Evolutionary conservation across 1,140 invertebrate species (phyloP).

Genomic region (Palaemon carinicauda): DNA sequence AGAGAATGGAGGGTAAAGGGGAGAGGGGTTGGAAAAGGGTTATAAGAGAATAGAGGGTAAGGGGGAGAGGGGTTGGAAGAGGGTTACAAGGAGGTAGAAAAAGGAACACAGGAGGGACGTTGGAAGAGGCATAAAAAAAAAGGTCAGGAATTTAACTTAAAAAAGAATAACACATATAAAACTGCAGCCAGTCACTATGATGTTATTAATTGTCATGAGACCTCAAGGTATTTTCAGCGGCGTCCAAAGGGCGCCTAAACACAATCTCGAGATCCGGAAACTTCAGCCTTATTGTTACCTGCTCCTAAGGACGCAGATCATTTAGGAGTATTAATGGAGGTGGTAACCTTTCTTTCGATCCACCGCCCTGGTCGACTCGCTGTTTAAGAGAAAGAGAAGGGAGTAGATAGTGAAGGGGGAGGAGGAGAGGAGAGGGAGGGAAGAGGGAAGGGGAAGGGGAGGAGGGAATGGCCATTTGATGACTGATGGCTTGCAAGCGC

Average conservation of each 20-base stretch:
- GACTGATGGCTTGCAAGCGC: background rate
- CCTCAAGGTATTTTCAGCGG: constrained; percentile 32
- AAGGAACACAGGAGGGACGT: too few species aligned
- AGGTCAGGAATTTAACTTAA: too few species aligned
- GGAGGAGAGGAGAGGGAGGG: background rate
- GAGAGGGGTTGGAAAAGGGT: too few species aligned
- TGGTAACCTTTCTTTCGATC: constrained; percentile 27
- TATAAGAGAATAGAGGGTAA: too few species aligned
- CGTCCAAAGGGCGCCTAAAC: constrained; percentile 19
- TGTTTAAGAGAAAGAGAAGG: too few species aligned
- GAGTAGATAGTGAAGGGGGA: too few species aligned
- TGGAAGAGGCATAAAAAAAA: too few species aligned
- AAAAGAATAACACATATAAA: constrained; percentile 25
- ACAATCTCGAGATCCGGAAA: background rate
- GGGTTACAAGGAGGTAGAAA: too few species aligned
- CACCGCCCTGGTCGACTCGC: too few species aligned
- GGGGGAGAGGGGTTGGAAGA: too few species aligned
- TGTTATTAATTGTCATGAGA: constrained; percentile 55
- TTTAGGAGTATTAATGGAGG: background rate
- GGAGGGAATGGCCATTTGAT: background rate
- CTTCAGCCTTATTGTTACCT: constrained; percentile 29
- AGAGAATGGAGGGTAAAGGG: too few species aligned
- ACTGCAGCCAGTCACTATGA: constrained; percentile 40
- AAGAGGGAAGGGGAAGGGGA: background rate
- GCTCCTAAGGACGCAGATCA: constrained; percentile 38